Base-by-base conservation (phyloP, 30 jellyfish, hydroid and myxozoan genomes). In the Morbakka virulenta region DNA sequence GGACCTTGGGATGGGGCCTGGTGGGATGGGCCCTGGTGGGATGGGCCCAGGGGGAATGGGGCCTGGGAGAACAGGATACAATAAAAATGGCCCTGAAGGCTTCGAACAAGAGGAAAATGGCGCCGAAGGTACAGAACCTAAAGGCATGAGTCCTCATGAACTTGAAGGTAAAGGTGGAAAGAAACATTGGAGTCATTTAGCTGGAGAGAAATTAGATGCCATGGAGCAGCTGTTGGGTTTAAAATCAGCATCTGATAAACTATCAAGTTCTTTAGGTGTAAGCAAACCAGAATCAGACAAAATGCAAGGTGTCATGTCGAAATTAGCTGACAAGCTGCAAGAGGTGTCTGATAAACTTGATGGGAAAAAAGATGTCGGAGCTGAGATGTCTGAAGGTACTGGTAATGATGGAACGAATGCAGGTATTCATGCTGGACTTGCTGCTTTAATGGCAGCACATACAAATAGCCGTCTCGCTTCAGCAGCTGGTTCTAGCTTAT, bases 291-390 rank as follows among this genome's bases (percentile, higher is more conserved):
- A 83, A 72, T 69, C 57, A 33, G 90, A 75, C 28, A 93, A 93
- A 50, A 77, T 93, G 80, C 88, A 93, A 57, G 69, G 94, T 61
- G 32, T 95, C 14, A 81, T 93, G 87, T 83, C 82, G 28, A 83
- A 68, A 14, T 75, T 93, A 9, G 97, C 96, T 33, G 96, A 83
- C 3, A 93, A 93, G 62, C 34, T 93, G 74, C 95, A 91, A 61
- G 91, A 87, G 12, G 95, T 84, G 17, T 75, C 94, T 6, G 98
- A 91, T 35, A 91, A 91, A 75, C 77, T 91, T 28, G 97, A 83
- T 24, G 64, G 28, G 50, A 70, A 61, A 14, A 83, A 83, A 51
- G 81, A 82, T 4, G 72, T 22, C 62, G 52, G 31, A 28, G 77
- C 23, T 17, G 77, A 14, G 22, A 11, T 17, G 22, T n/a, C n/a